Conservation (phyloP, 1,140 invertebrate genomes). For the Ptiloglossa arizonensis region DNA sequence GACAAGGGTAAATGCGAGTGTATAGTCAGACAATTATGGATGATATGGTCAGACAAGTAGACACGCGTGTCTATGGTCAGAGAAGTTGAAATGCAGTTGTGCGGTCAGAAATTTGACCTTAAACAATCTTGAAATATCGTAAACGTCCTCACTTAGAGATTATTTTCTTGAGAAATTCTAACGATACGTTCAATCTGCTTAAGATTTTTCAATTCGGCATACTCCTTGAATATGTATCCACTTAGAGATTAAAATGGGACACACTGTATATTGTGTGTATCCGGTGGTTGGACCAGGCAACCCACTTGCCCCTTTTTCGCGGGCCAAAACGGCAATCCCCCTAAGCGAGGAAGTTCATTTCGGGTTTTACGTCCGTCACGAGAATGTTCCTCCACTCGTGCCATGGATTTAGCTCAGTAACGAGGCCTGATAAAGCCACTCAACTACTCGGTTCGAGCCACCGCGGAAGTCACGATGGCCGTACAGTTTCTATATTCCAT, state of each 20-base stretch:
- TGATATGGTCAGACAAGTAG: too few relatives aligned
- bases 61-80: too few relatives aligned
- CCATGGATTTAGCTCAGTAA: conserved; percentile 56
- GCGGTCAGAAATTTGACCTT: too few relatives aligned
- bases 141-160: too few relatives aligned
- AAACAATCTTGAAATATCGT: too few relatives aligned
- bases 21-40: too few relatives aligned
- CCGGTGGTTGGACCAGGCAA: conserved; percentile 12
- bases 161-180: neutral
- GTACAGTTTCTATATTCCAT: conserved; percentile 42
- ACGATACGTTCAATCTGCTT: neutral
- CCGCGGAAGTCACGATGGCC: conserved; percentile 28
- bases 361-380: conserved; percentile 57
- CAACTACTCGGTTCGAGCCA: conserved; percentile 33
- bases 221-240: neutral
- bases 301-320: conserved; percentile 38
- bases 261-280: conserved; percentile 9
- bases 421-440: conserved; percentile 56
- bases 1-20: too few relatives aligned
- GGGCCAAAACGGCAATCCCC: conserved; percentile 53
- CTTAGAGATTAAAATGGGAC: conserved; percentile 12
- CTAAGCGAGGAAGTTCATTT: conserved; percentile 59
- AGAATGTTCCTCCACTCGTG: conserved; percentile 57
- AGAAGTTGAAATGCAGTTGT: too few relatives aligned
- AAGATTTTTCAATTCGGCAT: neutral